These are phyloP conservation scores for Halictus ligatus DNA, from an alignment of 2,888 invertebrate species.

Conservation along the genomic window DNA sequence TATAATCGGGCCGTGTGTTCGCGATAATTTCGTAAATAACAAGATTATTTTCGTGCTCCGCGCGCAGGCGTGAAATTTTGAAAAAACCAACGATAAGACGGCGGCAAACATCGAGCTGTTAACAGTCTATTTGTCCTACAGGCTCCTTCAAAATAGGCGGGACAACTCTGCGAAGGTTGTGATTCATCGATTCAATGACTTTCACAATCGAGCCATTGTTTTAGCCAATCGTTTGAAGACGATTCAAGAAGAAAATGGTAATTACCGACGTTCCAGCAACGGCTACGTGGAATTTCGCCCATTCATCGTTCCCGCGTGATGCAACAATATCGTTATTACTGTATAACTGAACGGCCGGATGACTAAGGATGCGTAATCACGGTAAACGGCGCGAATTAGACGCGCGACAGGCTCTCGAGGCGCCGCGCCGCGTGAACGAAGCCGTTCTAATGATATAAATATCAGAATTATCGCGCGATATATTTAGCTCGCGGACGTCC, in stretches of 20 bases:
- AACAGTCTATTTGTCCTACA: not conserved
- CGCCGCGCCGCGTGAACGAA: conserved; percentile 33
- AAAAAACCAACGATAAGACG: not conserved
- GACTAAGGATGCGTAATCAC: conserved; percentile 29
- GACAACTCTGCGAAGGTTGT: not conserved
- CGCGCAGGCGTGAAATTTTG: not conserved
- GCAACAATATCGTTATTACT: not conserved
- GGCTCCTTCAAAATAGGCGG: not conserved
- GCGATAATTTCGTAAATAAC: not conserved
- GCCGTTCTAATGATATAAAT: conserved; percentile 62
- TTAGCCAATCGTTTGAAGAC: not conserved
- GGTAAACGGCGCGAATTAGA: conserved; percentile 17
- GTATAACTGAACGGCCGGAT: not conserved
- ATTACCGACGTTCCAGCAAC: not conserved
- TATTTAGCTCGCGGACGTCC: conserved; percentile 65
- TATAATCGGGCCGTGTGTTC: not conserved
- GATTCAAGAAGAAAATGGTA: not conserved
- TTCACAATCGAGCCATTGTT: not conserved
- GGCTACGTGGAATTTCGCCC: not conserved
- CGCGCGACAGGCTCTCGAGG: conserved; percentile 18
- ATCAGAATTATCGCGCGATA: conserved; percentile 68
- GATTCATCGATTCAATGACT: not conserved
- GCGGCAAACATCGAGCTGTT: not conserved
- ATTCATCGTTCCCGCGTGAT: not conserved
- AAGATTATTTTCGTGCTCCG: not conserved